Evolutionary conservation across 2,888 invertebrate species (phyloP).

Genomic region (Adineta ricciae): DNA sequence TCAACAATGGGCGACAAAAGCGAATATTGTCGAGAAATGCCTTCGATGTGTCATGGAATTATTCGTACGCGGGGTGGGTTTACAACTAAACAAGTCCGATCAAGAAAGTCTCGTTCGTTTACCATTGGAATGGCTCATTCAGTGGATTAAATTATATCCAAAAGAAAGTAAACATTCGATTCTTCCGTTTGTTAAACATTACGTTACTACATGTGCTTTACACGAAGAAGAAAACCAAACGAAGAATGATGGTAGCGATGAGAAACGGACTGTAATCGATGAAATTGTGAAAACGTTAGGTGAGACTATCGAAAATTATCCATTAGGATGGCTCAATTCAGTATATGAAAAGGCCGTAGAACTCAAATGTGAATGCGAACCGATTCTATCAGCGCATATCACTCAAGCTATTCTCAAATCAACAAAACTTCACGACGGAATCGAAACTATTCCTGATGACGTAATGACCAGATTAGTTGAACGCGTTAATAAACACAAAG

Average conservation of each 20-base stretch:
- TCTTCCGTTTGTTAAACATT: background rate
- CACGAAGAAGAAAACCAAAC: too few species aligned
- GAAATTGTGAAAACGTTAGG: background rate
- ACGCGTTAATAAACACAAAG: background rate
- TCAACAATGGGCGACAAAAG: constrained; percentile 40
- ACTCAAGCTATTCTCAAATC: background rate
- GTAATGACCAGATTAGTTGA: background rate
- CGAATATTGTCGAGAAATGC: constrained; percentile 40
- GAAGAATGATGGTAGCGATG: background rate
- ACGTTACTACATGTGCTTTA: background rate
- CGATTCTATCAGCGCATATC: background rate
- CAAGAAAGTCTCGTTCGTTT: constrained; percentile 21
- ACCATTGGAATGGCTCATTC: constrained; percentile 27
- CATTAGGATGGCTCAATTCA: background rate
- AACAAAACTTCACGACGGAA: background rate
- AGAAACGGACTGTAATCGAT: background rate
- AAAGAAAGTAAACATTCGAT: background rate
- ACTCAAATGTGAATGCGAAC: background rate
- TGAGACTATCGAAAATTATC: background rate
- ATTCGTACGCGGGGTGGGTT: background rate
- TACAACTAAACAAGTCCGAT: background rate
- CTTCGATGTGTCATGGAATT: constrained; percentile 42
- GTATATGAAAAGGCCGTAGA: background rate
- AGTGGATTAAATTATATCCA: constrained; percentile 22
- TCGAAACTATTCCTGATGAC: background rate